phyloP scores from a whole-genome alignment of 2,888 invertebrate species.

The Trisateles emortualis region DNA sequence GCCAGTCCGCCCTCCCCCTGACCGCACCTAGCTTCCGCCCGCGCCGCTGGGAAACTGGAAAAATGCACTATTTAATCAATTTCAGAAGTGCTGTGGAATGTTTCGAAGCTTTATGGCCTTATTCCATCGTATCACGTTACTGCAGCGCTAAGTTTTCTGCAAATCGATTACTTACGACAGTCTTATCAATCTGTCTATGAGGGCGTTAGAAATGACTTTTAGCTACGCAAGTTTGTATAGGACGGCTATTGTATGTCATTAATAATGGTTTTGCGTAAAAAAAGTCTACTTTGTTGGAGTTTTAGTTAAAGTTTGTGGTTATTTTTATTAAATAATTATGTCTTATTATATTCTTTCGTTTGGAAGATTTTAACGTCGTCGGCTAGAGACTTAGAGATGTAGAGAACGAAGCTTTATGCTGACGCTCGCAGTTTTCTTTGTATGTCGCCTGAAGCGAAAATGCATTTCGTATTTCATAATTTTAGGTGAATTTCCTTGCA shows the following conservation, averaged over 20 bases:
- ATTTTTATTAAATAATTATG: background rate
- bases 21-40: slow-evolving; percentile 71
- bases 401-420: background rate
- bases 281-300: slow-evolving; percentile 9
- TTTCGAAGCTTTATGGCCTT: slow-evolving; percentile 52
- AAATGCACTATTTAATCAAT: slow-evolving; percentile 82
- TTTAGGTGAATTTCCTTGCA: background rate
- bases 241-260: slow-evolving; percentile 26
- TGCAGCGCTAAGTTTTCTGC: slow-evolving; percentile 50
- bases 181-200: slow-evolving; percentile 42
- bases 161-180: slow-evolving; percentile 51
- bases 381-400: background rate
- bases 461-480: background rate
- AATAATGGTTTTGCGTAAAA: slow-evolving; percentile 42
- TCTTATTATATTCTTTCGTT: slow-evolving; percentile 1
- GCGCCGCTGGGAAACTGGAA: slow-evolving; percentile 58
- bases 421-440: background rate
- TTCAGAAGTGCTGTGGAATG: slow-evolving; percentile 72
- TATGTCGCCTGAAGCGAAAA: background rate
- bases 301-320: slow-evolving; percentile 7
- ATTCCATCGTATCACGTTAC: slow-evolving; percentile 54
- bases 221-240: slow-evolving; percentile 33
- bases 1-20: slow-evolving; percentile 53
- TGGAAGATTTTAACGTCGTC: background rate
- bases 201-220: slow-evolving; percentile 40